These are phyloP conservation scores for Parambassis ranga DNA, from an alignment of 2,797 vertebrate genomes.

Conservation along the genomic window DNA sequence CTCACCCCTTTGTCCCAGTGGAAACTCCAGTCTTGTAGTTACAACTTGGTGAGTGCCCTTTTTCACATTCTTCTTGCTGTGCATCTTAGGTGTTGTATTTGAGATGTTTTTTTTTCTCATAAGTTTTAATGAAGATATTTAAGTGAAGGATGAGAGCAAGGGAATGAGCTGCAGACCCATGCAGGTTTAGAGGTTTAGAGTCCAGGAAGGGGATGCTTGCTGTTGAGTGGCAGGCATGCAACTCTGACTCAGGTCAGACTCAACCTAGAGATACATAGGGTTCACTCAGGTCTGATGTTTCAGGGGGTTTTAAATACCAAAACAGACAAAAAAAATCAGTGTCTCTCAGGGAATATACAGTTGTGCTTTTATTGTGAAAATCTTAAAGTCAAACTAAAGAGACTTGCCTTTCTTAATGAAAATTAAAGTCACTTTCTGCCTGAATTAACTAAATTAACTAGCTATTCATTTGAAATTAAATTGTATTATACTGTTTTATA, in stretches of 20 bases:
- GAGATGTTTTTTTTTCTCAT: neutral
- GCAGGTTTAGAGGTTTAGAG: neutral
- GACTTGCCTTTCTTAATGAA: too few relatives aligned
- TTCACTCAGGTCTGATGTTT: neutral
- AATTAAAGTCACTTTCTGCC: too few relatives aligned
- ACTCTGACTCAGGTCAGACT: neutral
- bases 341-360: neutral
- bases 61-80: constrained; percentile 19
- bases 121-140: constrained; percentile 2
- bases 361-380: neutral
- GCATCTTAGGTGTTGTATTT: constrained; percentile 21
- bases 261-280: neutral
- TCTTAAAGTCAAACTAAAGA: neutral
- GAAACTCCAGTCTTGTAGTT: constrained; percentile 78
- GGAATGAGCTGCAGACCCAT: neutral
- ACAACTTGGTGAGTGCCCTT: constrained; percentile 80
- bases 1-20: constrained; percentile 75
- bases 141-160: neutral
- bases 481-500: too few relatives aligned
- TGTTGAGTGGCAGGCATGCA: neutral
- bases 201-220: constrained; percentile 13
- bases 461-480: too few relatives aligned
- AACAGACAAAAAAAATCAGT: neutral
- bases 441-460: too few relatives aligned
- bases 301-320: neutral